A percentile compares a stretch with the other conserved stretches of the same genome.
phyloP scores from a whole-genome alignment of 2,113 vertebrate genomes.

The Pionites leucogaster region DNA sequence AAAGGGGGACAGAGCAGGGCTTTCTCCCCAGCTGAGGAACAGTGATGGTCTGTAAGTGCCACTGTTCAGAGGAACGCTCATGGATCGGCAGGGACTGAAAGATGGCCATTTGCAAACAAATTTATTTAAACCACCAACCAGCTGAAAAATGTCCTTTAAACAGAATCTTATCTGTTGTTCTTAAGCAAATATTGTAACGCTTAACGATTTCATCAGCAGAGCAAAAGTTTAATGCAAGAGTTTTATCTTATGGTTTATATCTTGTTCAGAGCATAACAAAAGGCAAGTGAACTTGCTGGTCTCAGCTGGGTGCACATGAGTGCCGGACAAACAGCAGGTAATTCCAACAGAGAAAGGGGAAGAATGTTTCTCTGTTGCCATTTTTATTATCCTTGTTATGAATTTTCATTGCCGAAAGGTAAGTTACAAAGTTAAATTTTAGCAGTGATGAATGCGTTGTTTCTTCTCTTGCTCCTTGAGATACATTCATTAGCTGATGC shows the following conservation, averaged over 20 bases:
- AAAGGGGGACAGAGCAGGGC: neutral
- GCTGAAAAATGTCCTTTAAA: neutral
- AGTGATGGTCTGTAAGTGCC: neutral
- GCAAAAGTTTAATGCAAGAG: neutral
- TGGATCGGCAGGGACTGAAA: neutral
- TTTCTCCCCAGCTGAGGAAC: neutral
- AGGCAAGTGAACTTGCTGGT: neutral
- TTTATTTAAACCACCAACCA: neutral
- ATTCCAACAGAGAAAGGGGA: neutral
- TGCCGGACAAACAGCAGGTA: constrained; percentile 10
- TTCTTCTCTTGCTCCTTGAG: neutral
- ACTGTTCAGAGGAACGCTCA: neutral
- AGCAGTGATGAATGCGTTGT: constrained; percentile 6
- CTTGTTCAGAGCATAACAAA: neutral
- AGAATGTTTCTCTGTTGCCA: neutral
- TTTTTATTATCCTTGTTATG: constrained; percentile 23
- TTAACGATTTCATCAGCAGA: neutral
- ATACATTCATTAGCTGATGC: neutral
- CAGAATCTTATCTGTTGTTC: neutral
- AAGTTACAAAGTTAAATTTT: constrained; percentile 55
- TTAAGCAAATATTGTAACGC: neutral
- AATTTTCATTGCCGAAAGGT: constrained; percentile 20
- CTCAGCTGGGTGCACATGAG: neutral
- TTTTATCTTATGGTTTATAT: neutral
- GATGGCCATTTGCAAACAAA: neutral